Evolutionary conservation across 2,888 invertebrate genomes (phyloP).

Genomic region (Metellina segmentata): DNA sequence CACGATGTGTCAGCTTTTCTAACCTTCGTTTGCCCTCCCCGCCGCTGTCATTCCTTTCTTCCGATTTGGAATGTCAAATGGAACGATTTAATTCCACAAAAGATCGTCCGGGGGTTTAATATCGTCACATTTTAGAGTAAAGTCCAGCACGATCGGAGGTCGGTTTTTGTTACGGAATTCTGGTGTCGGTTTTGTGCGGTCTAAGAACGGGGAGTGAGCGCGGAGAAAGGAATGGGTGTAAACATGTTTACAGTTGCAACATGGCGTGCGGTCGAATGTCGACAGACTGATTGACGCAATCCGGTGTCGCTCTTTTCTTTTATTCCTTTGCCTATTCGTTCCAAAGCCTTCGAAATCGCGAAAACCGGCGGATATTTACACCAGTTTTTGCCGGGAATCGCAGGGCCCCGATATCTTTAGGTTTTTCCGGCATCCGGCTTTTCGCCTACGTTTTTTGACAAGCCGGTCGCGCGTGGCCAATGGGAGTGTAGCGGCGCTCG

Average conservation of each 20-base stretch:
- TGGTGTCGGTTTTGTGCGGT: not conserved
- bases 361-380: conserved; percentile 67
- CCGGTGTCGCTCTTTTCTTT: not conserved
- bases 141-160: not conserved
- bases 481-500: conserved; percentile 83
- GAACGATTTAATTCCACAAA: not conserved
- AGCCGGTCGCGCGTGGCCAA: conserved; percentile 80
- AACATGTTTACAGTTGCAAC: conserved; percentile 76
- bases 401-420: conserved; percentile 59
- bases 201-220: conserved; percentile 33
- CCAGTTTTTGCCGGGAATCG: conserved; percentile 60
- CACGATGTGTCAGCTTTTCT: conserved; percentile 69
- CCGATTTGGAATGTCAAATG: not conserved
- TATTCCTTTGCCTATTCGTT: not conserved
- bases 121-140: not conserved
- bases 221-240: conserved; percentile 62
- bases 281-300: conserved; percentile 23
- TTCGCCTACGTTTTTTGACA: conserved; percentile 66
- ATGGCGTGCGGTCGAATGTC: conserved; percentile 59
- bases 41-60: not conserved
- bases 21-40: not conserved
- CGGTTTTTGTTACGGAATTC: not conserved
- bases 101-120: no score
- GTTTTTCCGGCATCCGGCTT: conserved; percentile 75
- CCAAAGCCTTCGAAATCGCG: not conserved